Evolutionary conservation across 64 coral and sea anemone species (phyloP).

Genomic region (Trachythela sp.): DNA sequence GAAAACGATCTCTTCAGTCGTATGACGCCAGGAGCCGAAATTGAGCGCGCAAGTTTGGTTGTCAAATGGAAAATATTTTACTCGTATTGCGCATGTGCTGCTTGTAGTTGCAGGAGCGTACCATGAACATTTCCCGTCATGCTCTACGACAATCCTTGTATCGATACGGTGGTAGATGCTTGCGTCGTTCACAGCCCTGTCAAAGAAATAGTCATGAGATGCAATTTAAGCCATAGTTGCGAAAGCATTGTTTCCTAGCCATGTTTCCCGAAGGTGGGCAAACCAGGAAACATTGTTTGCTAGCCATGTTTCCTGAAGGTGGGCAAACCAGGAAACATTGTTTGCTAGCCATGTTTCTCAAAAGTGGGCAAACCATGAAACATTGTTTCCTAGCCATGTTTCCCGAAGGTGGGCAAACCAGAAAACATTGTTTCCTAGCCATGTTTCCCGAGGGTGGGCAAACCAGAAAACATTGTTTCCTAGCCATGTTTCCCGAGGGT

Average conservation of each 20-base stretch:
- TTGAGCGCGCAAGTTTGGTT: conserved; percentile 45
- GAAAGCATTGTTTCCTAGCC: not conserved
- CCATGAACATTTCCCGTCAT: conserved; percentile 56
- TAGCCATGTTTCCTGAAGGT: not conserved
- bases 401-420: not conserved
- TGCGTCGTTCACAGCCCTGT: conserved; percentile 51
- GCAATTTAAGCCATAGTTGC: not conserved
- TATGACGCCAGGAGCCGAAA: conserved; percentile 56
- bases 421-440: not conserved
- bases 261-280: not conserved
- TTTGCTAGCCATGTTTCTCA: too few relatives aligned
- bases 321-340: not conserved
- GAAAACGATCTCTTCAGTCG: conserved; percentile 32
- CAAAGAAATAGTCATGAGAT: not conserved
- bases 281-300: not conserved
- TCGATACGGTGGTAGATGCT: conserved; percentile 47
- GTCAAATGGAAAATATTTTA: conserved; percentile 74
- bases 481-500: not conserved
- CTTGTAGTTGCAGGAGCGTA: conserved; percentile 41
- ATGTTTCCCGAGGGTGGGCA: not conserved
- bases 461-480: not conserved
- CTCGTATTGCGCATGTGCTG: conserved; percentile 58
- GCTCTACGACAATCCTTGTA: conserved; percentile 47
- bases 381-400: not conserved
- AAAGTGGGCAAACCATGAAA: not conserved